These are phyloP conservation scores for Hoplias malabaricus DNA, from an alignment of 2,113 vertebrate genomes.

Conservation along the genomic window DNA sequence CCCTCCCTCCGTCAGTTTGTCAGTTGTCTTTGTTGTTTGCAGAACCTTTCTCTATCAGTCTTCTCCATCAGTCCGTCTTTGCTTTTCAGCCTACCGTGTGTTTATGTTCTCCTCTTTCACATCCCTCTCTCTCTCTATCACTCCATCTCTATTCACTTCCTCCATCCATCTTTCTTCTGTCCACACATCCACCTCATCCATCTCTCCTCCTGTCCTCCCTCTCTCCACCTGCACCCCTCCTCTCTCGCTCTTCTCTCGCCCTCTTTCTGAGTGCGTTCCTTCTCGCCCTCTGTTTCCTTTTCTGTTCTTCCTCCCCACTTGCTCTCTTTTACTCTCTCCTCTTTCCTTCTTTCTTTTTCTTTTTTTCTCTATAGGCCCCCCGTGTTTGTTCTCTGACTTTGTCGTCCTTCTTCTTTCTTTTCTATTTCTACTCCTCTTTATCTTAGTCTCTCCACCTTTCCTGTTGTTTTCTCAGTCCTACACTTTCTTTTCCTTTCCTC, in stretches of 20 bases:
- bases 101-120: conserved; percentile 43
- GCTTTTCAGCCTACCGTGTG: conserved; percentile 39
- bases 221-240: conserved; percentile 14
- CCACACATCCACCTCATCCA: conserved; percentile 48
- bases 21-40: conserved; percentile 33
- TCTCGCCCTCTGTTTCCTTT: not conserved
- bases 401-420: too few species aligned
- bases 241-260: not conserved
- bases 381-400: too few species aligned
- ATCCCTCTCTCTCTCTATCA: conserved; percentile 32
- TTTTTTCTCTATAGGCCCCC: too few species aligned
- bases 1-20: conserved; percentile 7
- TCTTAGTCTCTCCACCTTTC: too few species aligned
- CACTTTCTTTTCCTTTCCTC: not conserved
- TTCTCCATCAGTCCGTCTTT: conserved; percentile 45
- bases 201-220: conserved; percentile 49
- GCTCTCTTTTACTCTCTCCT: not conserved
- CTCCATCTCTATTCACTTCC: conserved; percentile 54
- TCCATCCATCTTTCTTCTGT: conserved; percentile 60
- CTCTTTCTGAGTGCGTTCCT: not conserved
- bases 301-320: not conserved
- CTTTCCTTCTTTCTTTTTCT: not conserved
- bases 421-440: too few species aligned
- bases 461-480: not conserved
- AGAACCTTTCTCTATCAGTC: conserved; percentile 47